A percentile compares a stretch with the other conserved stretches of the same genome.
Evolutionary conservation across 2,797 vertebrate species (phyloP).

Genomic region (Arnoldichthys spilopterus): DNA sequence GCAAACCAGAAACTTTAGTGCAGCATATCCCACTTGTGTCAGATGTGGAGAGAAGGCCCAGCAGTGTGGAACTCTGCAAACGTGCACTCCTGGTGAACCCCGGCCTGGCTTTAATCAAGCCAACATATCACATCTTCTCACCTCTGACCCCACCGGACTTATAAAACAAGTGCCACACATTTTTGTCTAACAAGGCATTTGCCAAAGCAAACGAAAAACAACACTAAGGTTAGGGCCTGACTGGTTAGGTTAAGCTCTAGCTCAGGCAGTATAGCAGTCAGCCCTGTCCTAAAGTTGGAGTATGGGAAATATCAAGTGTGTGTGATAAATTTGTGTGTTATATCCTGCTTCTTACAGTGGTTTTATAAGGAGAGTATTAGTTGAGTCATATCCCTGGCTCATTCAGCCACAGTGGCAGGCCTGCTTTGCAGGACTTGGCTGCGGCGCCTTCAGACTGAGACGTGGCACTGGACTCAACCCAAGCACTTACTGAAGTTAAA

Average conservation of each 20-base stretch:
- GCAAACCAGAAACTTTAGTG: conserved; percentile 7
- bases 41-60: conserved; percentile 13
- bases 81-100: conserved; percentile 53
- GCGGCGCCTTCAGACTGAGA: conserved; percentile 22
- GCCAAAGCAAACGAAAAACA: conserved; percentile 52
- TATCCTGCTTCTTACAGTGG: neutral
- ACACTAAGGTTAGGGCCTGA: conserved; percentile 32
- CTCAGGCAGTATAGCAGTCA: neutral
- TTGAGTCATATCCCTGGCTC: conserved; percentile 7
- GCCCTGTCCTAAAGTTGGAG: neutral
- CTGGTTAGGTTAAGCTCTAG: conserved; percentile 29
- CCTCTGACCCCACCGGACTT: conserved; percentile 48
- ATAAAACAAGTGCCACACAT: conserved; percentile 47
- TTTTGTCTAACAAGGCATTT: conserved; percentile 43
- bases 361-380: conserved; percentile 25
- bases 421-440: conserved; percentile 1
- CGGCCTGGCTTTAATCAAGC: conserved; percentile 50
- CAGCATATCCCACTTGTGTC: conserved; percentile 19
- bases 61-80: conserved; percentile 21
- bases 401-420: conserved; percentile 18
- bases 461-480: conserved; percentile 35
- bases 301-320: conserved; percentile 25
- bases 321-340: neutral
- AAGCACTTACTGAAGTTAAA: conserved; percentile 20
- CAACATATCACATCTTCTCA: conserved; percentile 52